Evolutionary conservation across 1,140 invertebrate genomes (phyloP).

Genomic region (Ptiloglossa arizonensis): DNA sequence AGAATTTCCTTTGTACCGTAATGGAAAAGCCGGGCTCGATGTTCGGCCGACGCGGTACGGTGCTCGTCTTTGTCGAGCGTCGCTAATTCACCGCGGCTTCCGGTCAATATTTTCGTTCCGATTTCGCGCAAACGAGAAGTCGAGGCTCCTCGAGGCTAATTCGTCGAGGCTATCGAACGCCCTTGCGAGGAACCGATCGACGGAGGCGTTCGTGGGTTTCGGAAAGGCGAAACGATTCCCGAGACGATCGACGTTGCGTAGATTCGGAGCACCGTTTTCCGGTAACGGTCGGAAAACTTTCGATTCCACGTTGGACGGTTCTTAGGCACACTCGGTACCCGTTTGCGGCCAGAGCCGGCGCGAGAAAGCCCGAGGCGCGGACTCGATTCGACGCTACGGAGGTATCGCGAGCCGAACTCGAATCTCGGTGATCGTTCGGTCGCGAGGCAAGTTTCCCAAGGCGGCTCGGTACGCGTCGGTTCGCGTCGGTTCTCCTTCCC

Average conservation of each 20-base stretch:
- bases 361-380: neutral
- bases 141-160: neutral
- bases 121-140: neutral
- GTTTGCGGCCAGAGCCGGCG: too few species aligned
- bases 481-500: too few species aligned
- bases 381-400: neutral
- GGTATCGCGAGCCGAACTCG: constrained; percentile 1
- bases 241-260: too few species aligned
- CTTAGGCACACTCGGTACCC: too few species aligned
- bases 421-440: constrained; percentile 20
- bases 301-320: too few species aligned
- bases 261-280: neutral
- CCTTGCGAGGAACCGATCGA: too few species aligned
- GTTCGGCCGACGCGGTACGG: neutral
- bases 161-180: neutral
- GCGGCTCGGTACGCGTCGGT: neutral
- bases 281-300: too few species aligned
- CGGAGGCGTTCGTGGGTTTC: neutral
- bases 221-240: too few species aligned
- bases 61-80: neutral
- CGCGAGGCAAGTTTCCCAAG: constrained; percentile 12
- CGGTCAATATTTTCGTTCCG: neutral
- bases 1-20: constrained; percentile 42
- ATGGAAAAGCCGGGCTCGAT: constrained; percentile 23
- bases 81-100: constrained; percentile 31